phyloP scores from a whole-genome alignment of 2,797 vertebrate genomes.

The Kryptolebias ocellatus region DNA sequence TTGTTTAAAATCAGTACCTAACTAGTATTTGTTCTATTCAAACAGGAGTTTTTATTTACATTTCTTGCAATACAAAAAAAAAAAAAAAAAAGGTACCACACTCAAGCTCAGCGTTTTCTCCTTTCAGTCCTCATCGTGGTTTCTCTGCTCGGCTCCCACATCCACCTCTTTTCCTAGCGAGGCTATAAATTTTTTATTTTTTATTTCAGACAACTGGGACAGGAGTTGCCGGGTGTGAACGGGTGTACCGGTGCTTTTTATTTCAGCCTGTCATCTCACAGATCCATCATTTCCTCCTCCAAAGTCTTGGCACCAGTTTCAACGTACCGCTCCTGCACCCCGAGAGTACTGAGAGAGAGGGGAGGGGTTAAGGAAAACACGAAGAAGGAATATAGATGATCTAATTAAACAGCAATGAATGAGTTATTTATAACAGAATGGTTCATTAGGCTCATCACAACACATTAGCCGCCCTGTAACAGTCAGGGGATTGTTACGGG shows the following conservation, averaged over 20 bases:
- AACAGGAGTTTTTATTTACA: background rate
- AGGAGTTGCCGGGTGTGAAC: constrained; percentile 38
- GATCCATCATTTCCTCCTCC: constrained; percentile 89
- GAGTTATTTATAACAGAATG: background rate
- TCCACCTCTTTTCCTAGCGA: constrained; percentile 18
- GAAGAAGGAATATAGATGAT: background rate
- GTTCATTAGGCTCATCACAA: background rate
- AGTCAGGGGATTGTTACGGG: background rate
- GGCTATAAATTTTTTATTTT: constrained; percentile 34
- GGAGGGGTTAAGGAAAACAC: constrained; percentile 82
- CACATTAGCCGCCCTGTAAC: background rate
- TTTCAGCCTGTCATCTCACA: constrained; percentile 63
- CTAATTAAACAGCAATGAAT: background rate
- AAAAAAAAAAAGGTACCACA: constrained; percentile 1
- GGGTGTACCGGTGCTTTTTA: constrained; percentile 29
- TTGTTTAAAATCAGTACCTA: no score
- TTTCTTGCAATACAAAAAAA: background rate
- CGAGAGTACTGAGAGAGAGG: constrained; percentile 84
- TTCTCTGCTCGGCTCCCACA: constrained; percentile 23
- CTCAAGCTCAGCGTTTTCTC: constrained; percentile 9
- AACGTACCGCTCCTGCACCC: constrained; percentile 92
- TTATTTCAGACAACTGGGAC: constrained; percentile 34
- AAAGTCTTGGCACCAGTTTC: constrained; percentile 80
- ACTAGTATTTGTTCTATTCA: background rate
- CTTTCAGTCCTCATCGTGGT: constrained; percentile 14